phyloP scores from a whole-genome alignment of 35 echinoderm and acorn worm species.

The Chiridota heheva region DNA sequence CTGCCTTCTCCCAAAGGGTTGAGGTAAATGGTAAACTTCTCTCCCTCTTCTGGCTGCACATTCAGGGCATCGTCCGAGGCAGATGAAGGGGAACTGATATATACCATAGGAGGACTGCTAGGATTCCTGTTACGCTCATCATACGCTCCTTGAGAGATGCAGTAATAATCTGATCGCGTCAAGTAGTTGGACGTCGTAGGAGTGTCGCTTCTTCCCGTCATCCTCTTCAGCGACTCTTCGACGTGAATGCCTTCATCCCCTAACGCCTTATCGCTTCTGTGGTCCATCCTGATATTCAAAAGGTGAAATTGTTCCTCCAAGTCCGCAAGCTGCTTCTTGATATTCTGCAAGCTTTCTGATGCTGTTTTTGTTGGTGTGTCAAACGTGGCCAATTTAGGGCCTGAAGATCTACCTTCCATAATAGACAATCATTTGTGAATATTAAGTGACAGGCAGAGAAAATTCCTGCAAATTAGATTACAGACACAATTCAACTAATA shows the following conservation, averaged over 20 bases:
- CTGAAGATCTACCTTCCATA: background rate
- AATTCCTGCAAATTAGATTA: too few relatives aligned
- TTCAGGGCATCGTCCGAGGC: background rate
- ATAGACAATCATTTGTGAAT: too few relatives aligned
- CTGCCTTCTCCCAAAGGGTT: conserved; percentile 27
- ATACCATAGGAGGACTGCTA: conserved; percentile 32
- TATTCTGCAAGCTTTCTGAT: background rate
- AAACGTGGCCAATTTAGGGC: conserved; percentile 36
- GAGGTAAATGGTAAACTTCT: conserved; percentile 43
- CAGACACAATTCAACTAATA: too few relatives aligned
- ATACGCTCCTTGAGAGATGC: conserved; percentile 40
- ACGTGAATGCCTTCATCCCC: background rate
- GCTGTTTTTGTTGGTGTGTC: background rate
- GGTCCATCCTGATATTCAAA: conserved; percentile 32
- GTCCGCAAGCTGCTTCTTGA: conserved; percentile 27
- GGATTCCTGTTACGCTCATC: conserved; percentile 39
- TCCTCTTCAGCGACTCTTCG: background rate
- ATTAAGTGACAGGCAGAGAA: too few relatives aligned
- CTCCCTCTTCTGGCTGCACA: conserved; percentile 5
- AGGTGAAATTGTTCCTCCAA: conserved; percentile 41
- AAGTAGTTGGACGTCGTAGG: too few relatives aligned
- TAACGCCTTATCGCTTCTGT: background rate
- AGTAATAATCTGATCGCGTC: conserved; percentile 57
- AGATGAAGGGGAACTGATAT: background rate
- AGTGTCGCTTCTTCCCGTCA: background rate